Conservation (phyloP, 2,113 vertebrate species). For the Deroptyus accipitrinus region DNA sequence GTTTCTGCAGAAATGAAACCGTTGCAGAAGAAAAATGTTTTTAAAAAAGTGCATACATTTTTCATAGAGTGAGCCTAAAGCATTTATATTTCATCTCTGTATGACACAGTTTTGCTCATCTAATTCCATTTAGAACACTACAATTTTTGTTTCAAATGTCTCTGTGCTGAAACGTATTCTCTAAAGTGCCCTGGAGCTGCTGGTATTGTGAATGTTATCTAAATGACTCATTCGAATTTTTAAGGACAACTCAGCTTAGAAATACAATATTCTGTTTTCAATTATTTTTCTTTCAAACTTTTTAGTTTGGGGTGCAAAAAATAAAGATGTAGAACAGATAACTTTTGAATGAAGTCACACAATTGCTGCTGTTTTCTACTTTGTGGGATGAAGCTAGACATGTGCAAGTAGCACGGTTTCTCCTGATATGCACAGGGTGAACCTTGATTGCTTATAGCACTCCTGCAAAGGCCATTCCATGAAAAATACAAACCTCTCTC, state of each 20-base stretch:
- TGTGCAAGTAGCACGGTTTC: neutral
- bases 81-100: conserved; percentile 72
- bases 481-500: neutral
- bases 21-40: conserved; percentile 24
- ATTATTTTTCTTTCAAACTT: conserved; percentile 23
- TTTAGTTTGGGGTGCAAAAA: neutral
- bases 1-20: conserved; percentile 24
- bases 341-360: neutral
- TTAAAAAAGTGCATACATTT: conserved; percentile 56
- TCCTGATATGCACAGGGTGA: neutral
- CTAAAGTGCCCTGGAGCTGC: conserved; percentile 53
- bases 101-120: conserved; percentile 52
- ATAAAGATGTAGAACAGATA: neutral
- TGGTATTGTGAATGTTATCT: conserved; percentile 49
- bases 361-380: neutral
- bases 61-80: conserved; percentile 61
- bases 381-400: neutral
- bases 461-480: neutral
- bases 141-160: conserved; percentile 57
- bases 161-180: conserved; percentile 38
- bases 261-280: neutral
- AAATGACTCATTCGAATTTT: conserved; percentile 52
- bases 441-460: neutral
- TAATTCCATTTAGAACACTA: conserved; percentile 68
- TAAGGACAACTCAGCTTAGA: conserved; percentile 38